Evolutionary conservation across 1,140 invertebrate genomes (phyloP), one percentile per base, ranked within the genome.

Genomic region (Catajapyx aquilonaris): DNA sequence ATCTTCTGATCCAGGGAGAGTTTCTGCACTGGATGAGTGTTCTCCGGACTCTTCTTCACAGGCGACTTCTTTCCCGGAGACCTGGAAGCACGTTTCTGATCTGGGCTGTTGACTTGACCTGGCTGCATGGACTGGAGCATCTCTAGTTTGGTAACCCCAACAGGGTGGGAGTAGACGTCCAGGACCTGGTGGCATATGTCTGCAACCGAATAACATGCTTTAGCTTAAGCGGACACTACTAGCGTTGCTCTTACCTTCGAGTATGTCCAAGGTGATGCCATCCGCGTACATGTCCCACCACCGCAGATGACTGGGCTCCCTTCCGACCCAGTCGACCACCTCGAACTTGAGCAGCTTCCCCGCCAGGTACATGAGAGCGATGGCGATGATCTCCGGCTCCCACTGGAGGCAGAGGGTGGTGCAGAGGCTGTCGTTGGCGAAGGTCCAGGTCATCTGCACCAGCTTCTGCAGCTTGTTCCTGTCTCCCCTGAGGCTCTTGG

Each of bases 361-460:
- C 1, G 91, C 87, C 31, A 97, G 61, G 57, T 96, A 93, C 72
- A 96, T 90, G 1, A 96, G 60, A 1, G 93, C 88, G n/a, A 95
- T 87, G 1, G 90, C 88, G 44, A 96, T 91, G 31, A 98, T 88
- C 61, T 99, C 94, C 9, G 94, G 91, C 56, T 99, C 94, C 91
- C 93, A 98, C 61, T 97, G 90, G 2, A 99, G 64, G 45, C 84
- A 90, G 15, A 99, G 62, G 4, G 90, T 96, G 10, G 94, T 98
- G 52, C 87, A 95, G 34, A 95, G 65, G 58, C 86, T 88, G 54
- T 99, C 95, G 62, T 99, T 98, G 0, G 97, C 88, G 61, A 99
- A 99, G 17, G 90, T 97, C 94, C 94, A 99, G 2, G 93, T 90
- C 86, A 94, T 96, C 61, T 97, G 91, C 4, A 98, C 86, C 77